phyloP scores from a whole-genome alignment of 1,140 invertebrate species.

The Drosophila bifasciata region DNA sequence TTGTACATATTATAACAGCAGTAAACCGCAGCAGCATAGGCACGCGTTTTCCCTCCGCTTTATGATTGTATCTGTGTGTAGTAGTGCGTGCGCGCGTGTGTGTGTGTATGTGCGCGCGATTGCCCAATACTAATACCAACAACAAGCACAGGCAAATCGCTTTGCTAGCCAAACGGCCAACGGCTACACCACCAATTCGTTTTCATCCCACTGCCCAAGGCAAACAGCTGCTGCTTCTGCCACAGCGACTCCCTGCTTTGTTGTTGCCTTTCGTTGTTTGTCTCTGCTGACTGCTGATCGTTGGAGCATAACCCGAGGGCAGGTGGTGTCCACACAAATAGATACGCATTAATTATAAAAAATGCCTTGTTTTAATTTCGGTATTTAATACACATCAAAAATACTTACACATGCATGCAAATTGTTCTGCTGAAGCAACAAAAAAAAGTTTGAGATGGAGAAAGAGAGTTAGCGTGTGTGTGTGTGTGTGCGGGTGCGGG shows the following conservation, averaged over 20 bases:
- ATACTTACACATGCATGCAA: conserved; percentile 8
- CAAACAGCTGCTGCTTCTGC: conserved; percentile 53
- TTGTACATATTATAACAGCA: conserved; percentile 56
- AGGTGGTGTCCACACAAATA: conserved; percentile 73
- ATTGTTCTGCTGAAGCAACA: conserved; percentile 16
- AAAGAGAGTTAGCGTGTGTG: too few species aligned
- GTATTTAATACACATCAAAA: conserved; percentile 39
- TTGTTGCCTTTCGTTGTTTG: conserved; percentile 40
- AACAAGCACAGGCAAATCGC: conserved; percentile 46
- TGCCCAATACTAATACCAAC: conserved; percentile 57
- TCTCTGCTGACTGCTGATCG: conserved; percentile 61
- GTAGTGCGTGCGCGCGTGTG: neutral
- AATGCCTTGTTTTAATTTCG: conserved; percentile 35
- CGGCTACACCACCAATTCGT: conserved; percentile 48
- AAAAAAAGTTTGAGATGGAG: conserved; percentile 18
- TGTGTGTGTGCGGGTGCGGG: conserved; percentile 21
- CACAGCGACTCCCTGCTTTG: conserved; percentile 6
- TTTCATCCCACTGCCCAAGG: conserved; percentile 65
- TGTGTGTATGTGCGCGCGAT: conserved; percentile 32
- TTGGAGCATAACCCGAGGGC: conserved; percentile 73
- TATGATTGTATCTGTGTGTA: conserved; percentile 16
- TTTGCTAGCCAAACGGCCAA: conserved; percentile 53
- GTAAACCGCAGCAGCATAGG: conserved; percentile 50
- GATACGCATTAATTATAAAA: conserved; percentile 71
- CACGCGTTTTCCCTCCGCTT: conserved; percentile 40